A percentile compares a stretch with the other conserved stretches of the same genome.
phyloP scores from a whole-genome alignment of 2,888 invertebrate species.

The Metopia argyrocephala region DNA sequence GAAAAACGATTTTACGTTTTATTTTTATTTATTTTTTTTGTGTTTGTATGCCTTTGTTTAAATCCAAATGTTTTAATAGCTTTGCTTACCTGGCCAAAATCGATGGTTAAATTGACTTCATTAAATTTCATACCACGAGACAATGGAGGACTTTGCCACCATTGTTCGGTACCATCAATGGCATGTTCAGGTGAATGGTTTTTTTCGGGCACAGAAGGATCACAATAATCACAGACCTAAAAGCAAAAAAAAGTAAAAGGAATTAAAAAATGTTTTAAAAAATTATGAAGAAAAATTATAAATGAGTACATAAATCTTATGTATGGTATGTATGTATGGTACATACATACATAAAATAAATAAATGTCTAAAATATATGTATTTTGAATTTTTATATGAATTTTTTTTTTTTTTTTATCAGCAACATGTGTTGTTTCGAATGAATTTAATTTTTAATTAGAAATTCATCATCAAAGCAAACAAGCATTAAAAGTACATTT shows the following conservation, averaged over 20 bases:
- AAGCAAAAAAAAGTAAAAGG: constrained; percentile 47
- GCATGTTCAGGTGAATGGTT: constrained; percentile 94
- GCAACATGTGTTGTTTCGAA: constrained; percentile 19
- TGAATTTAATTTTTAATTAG: constrained; percentile 10
- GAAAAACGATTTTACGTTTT: constrained; percentile 17
- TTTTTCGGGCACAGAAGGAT: constrained; percentile 85
- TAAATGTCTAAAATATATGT: no score
- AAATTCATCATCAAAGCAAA: no score
- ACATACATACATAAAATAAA: no score
- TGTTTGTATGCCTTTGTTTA: background rate
- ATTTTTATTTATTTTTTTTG: constrained; percentile 4
- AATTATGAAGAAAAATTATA: constrained; percentile 26
- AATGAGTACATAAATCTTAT: background rate
- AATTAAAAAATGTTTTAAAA: constrained; percentile 32
- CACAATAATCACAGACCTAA: constrained; percentile 96
- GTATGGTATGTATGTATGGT: no score
- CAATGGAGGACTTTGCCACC: constrained; percentile 99
- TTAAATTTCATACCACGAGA: constrained; percentile 98
- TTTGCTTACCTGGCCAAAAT: constrained; percentile 92
- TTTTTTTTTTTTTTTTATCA: no score
- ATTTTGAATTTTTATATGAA: no score
- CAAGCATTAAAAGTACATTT: no score
- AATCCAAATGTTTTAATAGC: background rate
- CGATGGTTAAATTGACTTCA: constrained; percentile 97
- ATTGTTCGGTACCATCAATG: constrained; percentile 96